Evolutionary conservation across 2,888 invertebrate genomes (phyloP).

Genomic region (Sphinx pinastri): DNA sequence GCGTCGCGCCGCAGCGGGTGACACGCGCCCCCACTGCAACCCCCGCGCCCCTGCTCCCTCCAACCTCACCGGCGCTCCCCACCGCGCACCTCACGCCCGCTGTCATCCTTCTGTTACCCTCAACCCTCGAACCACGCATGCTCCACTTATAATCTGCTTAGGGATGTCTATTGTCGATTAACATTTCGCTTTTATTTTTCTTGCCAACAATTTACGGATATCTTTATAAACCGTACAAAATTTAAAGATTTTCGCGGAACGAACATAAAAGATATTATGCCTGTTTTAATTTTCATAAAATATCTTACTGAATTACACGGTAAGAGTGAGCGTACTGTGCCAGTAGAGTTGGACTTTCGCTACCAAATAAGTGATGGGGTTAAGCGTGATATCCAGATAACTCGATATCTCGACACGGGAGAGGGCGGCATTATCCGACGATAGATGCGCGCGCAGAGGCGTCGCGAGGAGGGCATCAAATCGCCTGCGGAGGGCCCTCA

Average conservation of each 20-base stretch:
- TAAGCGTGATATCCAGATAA: slow-evolving; percentile 71
- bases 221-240: not conserved
- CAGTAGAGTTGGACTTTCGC: slow-evolving; percentile 51
- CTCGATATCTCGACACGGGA: slow-evolving; percentile 79
- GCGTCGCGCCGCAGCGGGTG: slow-evolving; percentile 66
- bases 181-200: slow-evolving; percentile 36
- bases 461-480: slow-evolving; percentile 80
- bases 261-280: not conserved
- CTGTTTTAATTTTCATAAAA: not conserved
- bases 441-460: slow-evolving; percentile 78
- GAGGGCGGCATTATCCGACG: slow-evolving; percentile 78
- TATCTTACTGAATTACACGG: not conserved
- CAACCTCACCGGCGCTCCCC: slow-evolving; percentile 52
- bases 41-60: slow-evolving; percentile 34
- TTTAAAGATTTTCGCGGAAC: not conserved
- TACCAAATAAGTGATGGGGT: slow-evolving; percentile 63
- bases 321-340: not conserved
- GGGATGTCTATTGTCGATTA: slow-evolving; percentile 81
- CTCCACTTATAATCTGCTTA: slow-evolving; percentile 84
- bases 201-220: not conserved
- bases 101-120: slow-evolving; percentile 56
- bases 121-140: slow-evolving; percentile 81
- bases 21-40: slow-evolving; percentile 55
- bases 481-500: slow-evolving; percentile 79
- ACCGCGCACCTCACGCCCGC: slow-evolving; percentile 49